phyloP scores from a whole-genome alignment of 2,888 invertebrate species.

The Augiades crinisus region DNA sequence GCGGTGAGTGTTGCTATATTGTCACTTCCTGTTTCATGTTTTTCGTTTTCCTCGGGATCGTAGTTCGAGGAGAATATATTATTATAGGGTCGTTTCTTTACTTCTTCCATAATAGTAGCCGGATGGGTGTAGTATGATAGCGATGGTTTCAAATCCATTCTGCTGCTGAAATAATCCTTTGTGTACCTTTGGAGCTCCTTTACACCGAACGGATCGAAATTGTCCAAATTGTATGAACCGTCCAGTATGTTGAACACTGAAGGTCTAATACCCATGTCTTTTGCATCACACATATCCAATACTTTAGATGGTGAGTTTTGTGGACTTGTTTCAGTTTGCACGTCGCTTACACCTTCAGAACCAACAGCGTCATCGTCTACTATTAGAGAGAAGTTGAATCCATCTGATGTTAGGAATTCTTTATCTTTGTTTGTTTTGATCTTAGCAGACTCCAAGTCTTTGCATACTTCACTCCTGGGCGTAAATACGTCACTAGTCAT shows the following conservation, averaged over 20 bases:
- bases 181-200: slow-evolving; percentile 50
- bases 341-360: slow-evolving; percentile 43
- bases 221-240: slow-evolving; percentile 67
- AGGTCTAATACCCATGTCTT: slow-evolving; percentile 38
- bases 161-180: slow-evolving; percentile 51
- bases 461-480: slow-evolving; percentile 54
- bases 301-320: slow-evolving; percentile 53
- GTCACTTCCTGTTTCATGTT: slow-evolving; percentile 53
- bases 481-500: slow-evolving; percentile 59
- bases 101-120: slow-evolving; percentile 62
- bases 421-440: slow-evolving; percentile 54
- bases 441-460: slow-evolving; percentile 48
- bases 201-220: slow-evolving; percentile 71
- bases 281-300: slow-evolving; percentile 32
- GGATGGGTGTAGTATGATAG: slow-evolving; percentile 64
- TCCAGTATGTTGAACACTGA: slow-evolving; percentile 73
- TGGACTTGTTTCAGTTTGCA: slow-evolving; percentile 41
- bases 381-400: slow-evolving; percentile 67
- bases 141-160: slow-evolving; percentile 48
- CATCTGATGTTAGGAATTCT: slow-evolving; percentile 56
- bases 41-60: slow-evolving; percentile 46
- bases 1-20: slow-evolving; percentile 78
- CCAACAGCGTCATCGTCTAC: slow-evolving; percentile 57
- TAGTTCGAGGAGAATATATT: slow-evolving; percentile 63
- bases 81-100: slow-evolving; percentile 63